phyloP scores from a whole-genome alignment of 2,888 invertebrate species.

The Leptinotarsa tumamoca region DNA sequence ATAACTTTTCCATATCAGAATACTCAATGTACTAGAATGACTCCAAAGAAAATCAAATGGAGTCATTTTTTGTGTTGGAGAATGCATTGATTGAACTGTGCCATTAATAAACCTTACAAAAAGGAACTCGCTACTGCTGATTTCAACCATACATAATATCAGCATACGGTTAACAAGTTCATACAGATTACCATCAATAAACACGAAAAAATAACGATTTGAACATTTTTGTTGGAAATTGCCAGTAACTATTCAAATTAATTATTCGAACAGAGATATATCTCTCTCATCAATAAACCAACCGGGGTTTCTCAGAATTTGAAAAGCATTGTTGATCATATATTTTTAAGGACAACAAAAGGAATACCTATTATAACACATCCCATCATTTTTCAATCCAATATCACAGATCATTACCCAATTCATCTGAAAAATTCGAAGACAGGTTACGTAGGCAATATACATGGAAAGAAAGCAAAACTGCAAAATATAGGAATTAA shows the following conservation, averaged over 20 bases:
- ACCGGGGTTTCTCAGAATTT: not conserved
- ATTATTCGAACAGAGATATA: not conserved
- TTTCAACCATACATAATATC: not conserved
- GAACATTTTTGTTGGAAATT: slow-evolving; percentile 9
- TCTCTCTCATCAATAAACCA: too few relatives aligned
- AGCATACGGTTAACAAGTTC: not conserved
- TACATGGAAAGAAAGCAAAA: too few relatives aligned
- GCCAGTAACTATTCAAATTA: not conserved
- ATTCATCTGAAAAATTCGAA: too few relatives aligned
- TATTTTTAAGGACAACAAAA: not conserved
- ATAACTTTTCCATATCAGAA: slow-evolving; percentile 9
- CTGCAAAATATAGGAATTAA: too few relatives aligned
- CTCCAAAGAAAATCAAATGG: slow-evolving; percentile 5
- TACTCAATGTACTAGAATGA: not conserved
- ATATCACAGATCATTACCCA: not conserved
- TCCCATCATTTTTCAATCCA: not conserved
- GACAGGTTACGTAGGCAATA: too few relatives aligned
- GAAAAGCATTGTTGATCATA: not conserved
- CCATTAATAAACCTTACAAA: not conserved
- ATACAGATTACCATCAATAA: slow-evolving; percentile 17
- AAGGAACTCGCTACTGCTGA: not conserved
- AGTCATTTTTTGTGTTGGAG: not conserved
- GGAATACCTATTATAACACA: not conserved
- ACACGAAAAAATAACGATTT: not conserved
- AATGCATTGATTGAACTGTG: not conserved